Evolutionary conservation across 2,888 invertebrate species (phyloP), one percentile per base, ranked within the genome.

Genomic region (Dynastes maya): DNA sequence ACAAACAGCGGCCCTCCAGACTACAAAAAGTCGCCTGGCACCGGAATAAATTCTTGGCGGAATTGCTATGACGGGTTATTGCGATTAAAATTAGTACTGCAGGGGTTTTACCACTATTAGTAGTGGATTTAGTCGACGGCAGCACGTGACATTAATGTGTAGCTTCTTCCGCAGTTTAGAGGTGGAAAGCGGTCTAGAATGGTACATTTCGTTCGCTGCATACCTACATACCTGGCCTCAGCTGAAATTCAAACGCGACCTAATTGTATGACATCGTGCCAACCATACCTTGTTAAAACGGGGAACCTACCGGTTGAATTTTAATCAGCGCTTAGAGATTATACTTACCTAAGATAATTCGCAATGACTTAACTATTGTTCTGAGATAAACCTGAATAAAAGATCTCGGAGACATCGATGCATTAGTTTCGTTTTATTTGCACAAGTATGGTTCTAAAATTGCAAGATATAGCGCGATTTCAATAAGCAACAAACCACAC

Each of bases 1-100:
- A 51, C 68, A 49, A 68, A 27, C 45, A 68, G 68, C 51, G 37
- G 51, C 49, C 51, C 13, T 61, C 1, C 9, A 29, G 9, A 51
- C 22, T 51, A 9, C 13, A 32, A 65, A 65, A 65, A 65, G 65
- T 32, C 13, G 0, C 11, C 37, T 37, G 40, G n/a, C 65, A 8
- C 40, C 40, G 16, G n/a, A 65, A 65, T 65, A 40, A 65, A 65
- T 65, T 40, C 45, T 45, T 27, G 22, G 51, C 49, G 51, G 49
- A 40, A 27, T 51, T 68, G 5, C 40, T 63, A 61, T 55, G 51
- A 53, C 68, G 16, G 40, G 32, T 68, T 65, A 53, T 55, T 67
- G 76, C 67, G 68, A 76, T 76, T 76, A 76, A 76, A 68, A 68
- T 76, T 37, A 74, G 63, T 45, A n/a, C 74, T 63, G 40, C 74